phyloP scores from a whole-genome alignment of 2,797 vertebrate genomes.

The Acipenser ruthenus region DNA sequence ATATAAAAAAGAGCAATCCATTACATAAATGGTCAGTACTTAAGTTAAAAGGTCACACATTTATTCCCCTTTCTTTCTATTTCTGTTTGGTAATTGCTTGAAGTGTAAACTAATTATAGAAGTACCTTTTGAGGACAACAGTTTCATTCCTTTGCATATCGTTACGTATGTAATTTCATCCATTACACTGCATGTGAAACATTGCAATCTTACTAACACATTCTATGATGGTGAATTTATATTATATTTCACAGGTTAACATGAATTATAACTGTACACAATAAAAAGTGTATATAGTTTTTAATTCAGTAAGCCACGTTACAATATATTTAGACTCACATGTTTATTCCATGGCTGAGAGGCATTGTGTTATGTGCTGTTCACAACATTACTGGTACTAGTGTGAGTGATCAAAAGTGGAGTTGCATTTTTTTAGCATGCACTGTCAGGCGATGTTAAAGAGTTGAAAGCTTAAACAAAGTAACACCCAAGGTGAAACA shows the following conservation, averaged over 20 bases:
- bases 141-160: constrained; percentile 4
- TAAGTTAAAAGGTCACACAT: constrained; percentile 1
- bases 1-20: constrained; percentile 36
- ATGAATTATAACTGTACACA: background rate
- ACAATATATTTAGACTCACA: too few relatives aligned
- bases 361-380: too few relatives aligned
- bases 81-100: background rate
- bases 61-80: background rate
- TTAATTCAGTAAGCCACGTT: too few relatives aligned
- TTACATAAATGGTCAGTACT: constrained; percentile 45
- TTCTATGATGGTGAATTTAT: background rate
- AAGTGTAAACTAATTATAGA: background rate
- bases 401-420: too few relatives aligned
- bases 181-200: background rate
- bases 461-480: too few relatives aligned
- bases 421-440: too few relatives aligned
- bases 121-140: background rate
- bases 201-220: background rate
- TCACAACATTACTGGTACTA: too few relatives aligned
- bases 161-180: background rate
- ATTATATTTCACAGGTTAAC: background rate
- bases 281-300: too few relatives aligned
- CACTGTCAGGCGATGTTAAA: too few relatives aligned
- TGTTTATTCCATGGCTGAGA: too few relatives aligned
- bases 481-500: too few relatives aligned